These are phyloP conservation scores for Catocala nupta DNA, from an alignment of 2,888 invertebrate species.

Conservation along the genomic window DNA sequence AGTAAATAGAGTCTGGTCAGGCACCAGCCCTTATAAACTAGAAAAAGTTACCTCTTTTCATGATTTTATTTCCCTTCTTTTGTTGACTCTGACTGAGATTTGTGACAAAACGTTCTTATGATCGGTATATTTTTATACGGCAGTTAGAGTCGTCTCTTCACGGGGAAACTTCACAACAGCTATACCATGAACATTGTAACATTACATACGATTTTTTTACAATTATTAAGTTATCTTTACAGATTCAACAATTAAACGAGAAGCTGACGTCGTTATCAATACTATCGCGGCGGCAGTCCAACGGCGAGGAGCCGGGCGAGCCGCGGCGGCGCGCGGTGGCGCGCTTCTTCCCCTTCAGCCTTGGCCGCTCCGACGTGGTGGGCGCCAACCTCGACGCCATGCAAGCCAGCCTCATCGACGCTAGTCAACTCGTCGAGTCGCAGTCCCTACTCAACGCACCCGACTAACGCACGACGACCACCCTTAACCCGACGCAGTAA, in stretches of 20 bases:
- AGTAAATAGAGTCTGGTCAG: no score
- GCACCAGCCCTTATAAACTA: no score
- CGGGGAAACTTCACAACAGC: no score
- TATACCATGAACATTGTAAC: no score
- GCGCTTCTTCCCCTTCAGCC: conserved; percentile 81
- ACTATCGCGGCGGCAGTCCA: conserved; percentile 65
- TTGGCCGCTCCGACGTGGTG: conserved; percentile 52
- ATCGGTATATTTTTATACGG: no score
- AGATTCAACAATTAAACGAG: conserved; percentile 77
- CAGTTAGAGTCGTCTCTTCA: no score
- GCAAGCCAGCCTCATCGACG: conserved; percentile 89
- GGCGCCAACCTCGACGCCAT: conserved; percentile 66
- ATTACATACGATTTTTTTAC: no score
- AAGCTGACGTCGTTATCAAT: conserved; percentile 72
- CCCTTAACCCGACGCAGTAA: conserved; percentile 23
- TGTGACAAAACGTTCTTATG: no score
- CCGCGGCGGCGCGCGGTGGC: conserved; percentile 56
- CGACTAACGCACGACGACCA: conserved; percentile 79
- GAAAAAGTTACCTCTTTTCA: no score
- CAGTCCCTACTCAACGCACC: conserved; percentile 91
- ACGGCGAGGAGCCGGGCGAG: conserved; percentile 49
- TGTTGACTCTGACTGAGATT: no score
- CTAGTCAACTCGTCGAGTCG: conserved; percentile 89
- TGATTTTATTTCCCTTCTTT: no score
- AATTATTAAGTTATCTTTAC: conserved; percentile 22